Percentiles rank a stretch among this genome's conserved stretches.
Conservation (phyloP, 2,113 vertebrate genomes). For the Malurus melanocephalus region DNA sequence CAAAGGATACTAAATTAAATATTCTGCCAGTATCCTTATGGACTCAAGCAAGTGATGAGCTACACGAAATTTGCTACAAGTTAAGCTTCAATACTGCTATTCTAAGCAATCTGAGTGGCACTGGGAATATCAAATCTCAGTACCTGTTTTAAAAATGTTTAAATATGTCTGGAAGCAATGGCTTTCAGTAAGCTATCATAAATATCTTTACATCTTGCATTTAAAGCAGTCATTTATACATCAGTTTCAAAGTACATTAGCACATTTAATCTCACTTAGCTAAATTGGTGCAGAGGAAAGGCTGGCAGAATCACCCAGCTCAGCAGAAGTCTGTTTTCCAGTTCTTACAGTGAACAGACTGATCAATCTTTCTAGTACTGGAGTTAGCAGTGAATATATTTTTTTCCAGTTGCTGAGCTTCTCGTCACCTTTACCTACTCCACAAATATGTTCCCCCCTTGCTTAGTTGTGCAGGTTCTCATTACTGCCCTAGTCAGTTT, state of each 20-base stretch:
- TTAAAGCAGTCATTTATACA: neutral
- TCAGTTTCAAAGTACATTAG: neutral
- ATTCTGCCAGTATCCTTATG: neutral
- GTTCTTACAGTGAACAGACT: neutral
- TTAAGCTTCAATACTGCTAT: constrained; percentile 9
- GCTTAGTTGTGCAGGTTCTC: neutral
- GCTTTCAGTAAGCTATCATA: neutral
- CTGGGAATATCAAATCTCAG: neutral
- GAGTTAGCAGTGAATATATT: neutral
- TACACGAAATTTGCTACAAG: neutral
- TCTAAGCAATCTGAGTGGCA: neutral
- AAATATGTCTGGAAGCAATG: neutral
- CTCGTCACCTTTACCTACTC: neutral
- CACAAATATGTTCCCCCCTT: neutral
- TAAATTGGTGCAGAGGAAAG: neutral
- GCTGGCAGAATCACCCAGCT: neutral
- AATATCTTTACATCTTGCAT: neutral
- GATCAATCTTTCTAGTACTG: neutral
- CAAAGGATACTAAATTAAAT: neutral
- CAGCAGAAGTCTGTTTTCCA: neutral
- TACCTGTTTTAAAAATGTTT: neutral
- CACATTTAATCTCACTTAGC: neutral
- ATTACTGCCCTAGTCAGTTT: neutral
- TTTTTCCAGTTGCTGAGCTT: neutral
- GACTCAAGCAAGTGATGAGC: neutral